Conservation (phyloP, 2,888 invertebrate species). For the Sinotaia quadrata region DNA sequence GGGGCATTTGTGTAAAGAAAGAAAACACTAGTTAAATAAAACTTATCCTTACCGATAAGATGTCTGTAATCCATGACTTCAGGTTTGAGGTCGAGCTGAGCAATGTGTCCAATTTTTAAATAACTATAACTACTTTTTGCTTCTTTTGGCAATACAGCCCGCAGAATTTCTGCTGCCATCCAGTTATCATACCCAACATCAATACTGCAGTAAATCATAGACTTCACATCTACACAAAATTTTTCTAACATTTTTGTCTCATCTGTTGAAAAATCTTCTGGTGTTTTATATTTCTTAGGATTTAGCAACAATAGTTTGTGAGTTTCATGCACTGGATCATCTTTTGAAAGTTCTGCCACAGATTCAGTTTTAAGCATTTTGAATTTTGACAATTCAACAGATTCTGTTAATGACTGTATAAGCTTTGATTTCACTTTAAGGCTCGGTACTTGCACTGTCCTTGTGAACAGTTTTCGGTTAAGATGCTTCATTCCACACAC, state of each 20-base stretch:
- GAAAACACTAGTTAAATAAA: too few species aligned
- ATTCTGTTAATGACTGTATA: constrained; percentile 71
- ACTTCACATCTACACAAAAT: constrained; percentile 74
- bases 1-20: too few species aligned
- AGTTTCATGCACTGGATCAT: constrained; percentile 60
- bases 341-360: constrained; percentile 74
- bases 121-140: constrained; percentile 85
- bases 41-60: constrained; percentile 82
- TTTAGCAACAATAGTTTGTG: constrained; percentile 79
- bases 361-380: constrained; percentile 84
- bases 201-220: constrained; percentile 52
- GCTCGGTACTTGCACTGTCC: constrained; percentile 79
- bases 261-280: constrained; percentile 77
- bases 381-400: constrained; percentile 81
- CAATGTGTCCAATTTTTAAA: constrained; percentile 92
- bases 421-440: constrained; percentile 74
- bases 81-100: constrained; percentile 92
- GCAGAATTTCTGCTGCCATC: constrained; percentile 83
- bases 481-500: constrained; percentile 85
- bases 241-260: constrained; percentile 59
- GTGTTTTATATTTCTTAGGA: constrained; percentile 78
- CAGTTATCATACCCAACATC: constrained; percentile 84
- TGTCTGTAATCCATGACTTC: constrained; percentile 85
- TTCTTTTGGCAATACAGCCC: constrained; percentile 86
- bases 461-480: constrained; percentile 81